Base-by-base conservation (phyloP, 2,888 invertebrate species). In the Punctoribates punctum region DNA sequence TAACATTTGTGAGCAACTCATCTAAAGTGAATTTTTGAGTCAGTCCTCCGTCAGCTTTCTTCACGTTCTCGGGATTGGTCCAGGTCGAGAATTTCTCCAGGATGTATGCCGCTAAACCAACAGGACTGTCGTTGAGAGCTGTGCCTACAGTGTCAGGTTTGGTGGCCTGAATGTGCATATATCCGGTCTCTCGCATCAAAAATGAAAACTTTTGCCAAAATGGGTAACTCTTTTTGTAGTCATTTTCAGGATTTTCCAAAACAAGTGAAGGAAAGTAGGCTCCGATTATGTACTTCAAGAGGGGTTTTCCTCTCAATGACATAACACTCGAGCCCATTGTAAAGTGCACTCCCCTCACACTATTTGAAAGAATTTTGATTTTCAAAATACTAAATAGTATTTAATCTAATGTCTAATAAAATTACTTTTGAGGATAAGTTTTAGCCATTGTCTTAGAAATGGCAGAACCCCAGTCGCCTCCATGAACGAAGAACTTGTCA, bases 71-170 rank as follows among this genome's bases (percentile, higher is more conserved):
- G 0, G 82, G 82, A 82, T 89, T 87, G 0, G 91, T 91, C 89
- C 91, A 90, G 0, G 89, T 88, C 15, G 90, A 89, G 85, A 93
- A 94, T 83, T 95, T 96, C 81, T 96, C 95, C 15, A 96, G 84
- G 74, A 96, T 91, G 81, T 94, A 96, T 0, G 92, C 92, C 0
- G 94, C 93, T 77, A 96, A 84, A 0, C 94, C 95, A 0, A 90
- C 88, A 0, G 96, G 96, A 0, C 91, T 90, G 80, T 92, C 90
- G 25, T 87, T 85, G 42, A 94, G 83, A 0, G 86, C 90, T 0
- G 88, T 85, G 23, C 92, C 91, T 90, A 78, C 85, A 0, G 94
- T 93, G 81, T 95, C 94, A 15, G 95, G 94, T 83, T 93, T 94
- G 0, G 94, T 93, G 0, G 91, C 88, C 82, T 95, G 94, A 5